Base-by-base conservation (phyloP, 2,113 vertebrate genomes). In the Mormyrus lacerda region DNA sequence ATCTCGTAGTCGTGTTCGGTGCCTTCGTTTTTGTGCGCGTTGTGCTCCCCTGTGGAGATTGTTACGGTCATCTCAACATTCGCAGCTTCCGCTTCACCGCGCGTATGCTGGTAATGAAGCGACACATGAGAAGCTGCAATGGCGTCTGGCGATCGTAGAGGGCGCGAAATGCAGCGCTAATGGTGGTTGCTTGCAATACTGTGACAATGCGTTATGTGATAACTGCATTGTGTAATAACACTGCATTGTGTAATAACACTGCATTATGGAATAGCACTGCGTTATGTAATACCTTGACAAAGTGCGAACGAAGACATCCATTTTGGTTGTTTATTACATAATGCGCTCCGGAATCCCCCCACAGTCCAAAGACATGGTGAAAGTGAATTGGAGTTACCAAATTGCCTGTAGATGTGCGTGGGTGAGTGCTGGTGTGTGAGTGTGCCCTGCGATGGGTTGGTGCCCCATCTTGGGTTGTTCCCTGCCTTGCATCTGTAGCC, bases 11-110 rank as follows among this genome's bases (percentile, higher is more conserved):
- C 24, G 86, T 95, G 94, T 92, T 99, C 98, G 0, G 93, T 94
- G 21, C 92, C 91, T 2, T 99, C 98, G 0, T 45, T 0, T 8
- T 31, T 2, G 0, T 58, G n/a, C 0, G 94, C 89, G 47, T 97
- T 93, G 91, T 97, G 94, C 61, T 99, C 97, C 13, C 98, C 98
- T 99, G 89, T 8, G 42, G 87, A 45, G 50, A 55, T 87, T 1
- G 44, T 21, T 2, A 53, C 11, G 19, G 27, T 51, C 47, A 76
- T 27, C 15, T 31, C 21, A 17, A 9, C 7, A 45, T 42, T 85
- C 24, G 13, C 19, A 55, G 35, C n/a, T 31, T 31, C 45, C 44
- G 6, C n/a, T 21, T 85, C 44, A 48, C 47, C 10, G 9, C 6
- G 47, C 44, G n/a, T n/a, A 47, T n/a, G 83, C 45, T 27, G 17